These are phyloP conservation scores for Ophonus ardosiacus DNA, from an alignment of 2,888 invertebrate species.

Conservation along the genomic window DNA sequence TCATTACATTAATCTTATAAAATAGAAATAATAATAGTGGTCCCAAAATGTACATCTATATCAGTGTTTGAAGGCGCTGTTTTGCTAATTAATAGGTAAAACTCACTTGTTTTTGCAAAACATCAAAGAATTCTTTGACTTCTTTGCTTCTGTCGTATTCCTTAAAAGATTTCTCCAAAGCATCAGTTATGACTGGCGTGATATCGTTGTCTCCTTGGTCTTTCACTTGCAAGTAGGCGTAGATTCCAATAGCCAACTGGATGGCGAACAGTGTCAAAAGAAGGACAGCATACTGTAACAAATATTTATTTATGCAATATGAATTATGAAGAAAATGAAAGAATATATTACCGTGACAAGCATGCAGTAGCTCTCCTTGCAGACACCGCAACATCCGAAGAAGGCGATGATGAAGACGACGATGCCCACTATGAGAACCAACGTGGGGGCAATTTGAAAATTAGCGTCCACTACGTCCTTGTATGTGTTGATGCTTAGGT, in stretches of 20 bases:
- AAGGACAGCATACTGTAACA: constrained; percentile 84
- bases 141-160: constrained; percentile 74
- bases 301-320: not conserved
- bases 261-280: constrained; percentile 84
- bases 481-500: constrained; percentile 79
- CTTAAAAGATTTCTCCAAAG: constrained; percentile 75
- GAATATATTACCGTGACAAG: constrained; percentile 83
- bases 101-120: constrained; percentile 80
- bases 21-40: too few relatives aligned
- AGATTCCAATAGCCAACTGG: constrained; percentile 84
- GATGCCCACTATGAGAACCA: constrained; percentile 82
- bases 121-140: constrained; percentile 79
- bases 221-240: constrained; percentile 82
- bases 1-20: too few relatives aligned
- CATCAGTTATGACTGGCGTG: constrained; percentile 70
- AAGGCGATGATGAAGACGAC: constrained; percentile 87
- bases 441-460: constrained; percentile 79
- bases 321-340: not conserved
- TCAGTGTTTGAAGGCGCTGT: not conserved
- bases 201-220: constrained; percentile 77
- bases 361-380: constrained; percentile 90
- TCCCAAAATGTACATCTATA: too few relatives aligned
- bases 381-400: constrained; percentile 93
- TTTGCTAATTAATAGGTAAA: not conserved
- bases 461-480: constrained; percentile 72